Conservation (phyloP, 53 echinoderm and acorn worm species). For the Holothuria leucospilota region DNA sequence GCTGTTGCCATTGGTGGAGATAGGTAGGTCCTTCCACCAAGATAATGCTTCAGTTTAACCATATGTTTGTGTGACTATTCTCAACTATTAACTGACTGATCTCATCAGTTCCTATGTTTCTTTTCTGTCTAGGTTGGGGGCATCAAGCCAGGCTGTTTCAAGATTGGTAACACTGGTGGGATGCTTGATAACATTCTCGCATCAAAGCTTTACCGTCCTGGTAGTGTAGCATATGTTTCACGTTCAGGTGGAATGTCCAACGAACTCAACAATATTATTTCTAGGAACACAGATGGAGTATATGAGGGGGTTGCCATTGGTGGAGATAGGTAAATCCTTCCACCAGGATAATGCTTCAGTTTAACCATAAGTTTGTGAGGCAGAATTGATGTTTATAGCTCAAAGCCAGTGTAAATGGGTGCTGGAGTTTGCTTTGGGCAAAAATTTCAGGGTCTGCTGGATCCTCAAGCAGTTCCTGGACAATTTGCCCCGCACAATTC, state of each 20-base stretch:
- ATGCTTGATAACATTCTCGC: conserved; percentile 96
- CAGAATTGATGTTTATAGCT: too few species aligned
- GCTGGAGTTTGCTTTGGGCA: too few species aligned
- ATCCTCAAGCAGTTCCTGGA: too few species aligned
- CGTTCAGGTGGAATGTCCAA: conserved; percentile 99
- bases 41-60: background rate
- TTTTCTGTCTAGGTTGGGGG: conserved; percentile 80
- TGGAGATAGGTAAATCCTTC: conserved; percentile 80
- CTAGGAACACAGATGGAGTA: conserved; percentile 91
- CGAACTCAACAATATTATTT: conserved; percentile 97
- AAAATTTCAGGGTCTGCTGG: too few species aligned
- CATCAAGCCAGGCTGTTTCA: conserved; percentile 97
- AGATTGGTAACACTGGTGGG: conserved; percentile 98
- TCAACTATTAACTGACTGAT: too few species aligned
- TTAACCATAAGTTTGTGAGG: too few species aligned
- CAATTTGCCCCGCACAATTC: too few species aligned
- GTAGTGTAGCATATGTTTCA: conserved; percentile 94
- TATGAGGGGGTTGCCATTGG: conserved; percentile 98
- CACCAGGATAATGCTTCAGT: background rate
- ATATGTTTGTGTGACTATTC: too few species aligned
- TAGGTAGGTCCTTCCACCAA: conserved; percentile 57
- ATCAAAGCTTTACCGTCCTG: conserved; percentile 96
- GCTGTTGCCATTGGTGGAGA: conserved; percentile 98
- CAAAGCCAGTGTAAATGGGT: too few species aligned
- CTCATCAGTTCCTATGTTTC: background rate